Percentiles rank a stretch among this genome's conserved stretches.
Evolutionary conservation across 2,797 vertebrate species (phyloP).

Genomic region (Rallus crepitans): DNA sequence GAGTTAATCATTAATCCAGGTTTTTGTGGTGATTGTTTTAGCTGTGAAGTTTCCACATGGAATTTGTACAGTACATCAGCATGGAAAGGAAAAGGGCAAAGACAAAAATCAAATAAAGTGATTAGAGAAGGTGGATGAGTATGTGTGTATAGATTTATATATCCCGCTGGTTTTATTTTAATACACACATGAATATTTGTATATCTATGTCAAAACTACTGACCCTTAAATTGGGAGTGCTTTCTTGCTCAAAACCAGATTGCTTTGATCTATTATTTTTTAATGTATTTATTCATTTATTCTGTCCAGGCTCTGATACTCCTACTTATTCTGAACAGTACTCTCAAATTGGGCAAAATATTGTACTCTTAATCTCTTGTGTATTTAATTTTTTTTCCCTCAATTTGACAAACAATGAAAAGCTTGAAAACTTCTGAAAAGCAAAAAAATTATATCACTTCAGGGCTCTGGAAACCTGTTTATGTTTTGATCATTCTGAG

Average conservation of each 20-base stretch:
- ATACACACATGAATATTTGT: slow-evolving; percentile 39
- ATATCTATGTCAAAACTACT: slow-evolving; percentile 25
- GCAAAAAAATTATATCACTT: slow-evolving; percentile 42
- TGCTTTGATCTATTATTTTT: slow-evolving; percentile 62
- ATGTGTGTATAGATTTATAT: background rate
- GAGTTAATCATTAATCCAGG: slow-evolving; percentile 76
- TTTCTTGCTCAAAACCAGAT: slow-evolving; percentile 40
- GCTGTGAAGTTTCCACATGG: slow-evolving; percentile 6
- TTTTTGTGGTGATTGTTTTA: slow-evolving; percentile 71
- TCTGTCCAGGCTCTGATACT: slow-evolving; percentile 37
- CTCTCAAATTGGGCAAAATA: slow-evolving; percentile 39
- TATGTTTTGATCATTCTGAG: slow-evolving; percentile 68
- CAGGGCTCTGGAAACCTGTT: slow-evolving; percentile 52
- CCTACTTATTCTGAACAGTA: background rate
- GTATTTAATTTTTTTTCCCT: background rate
- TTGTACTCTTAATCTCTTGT: slow-evolving; percentile 9
- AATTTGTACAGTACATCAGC: slow-evolving; percentile 45
- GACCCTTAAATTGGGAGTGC: slow-evolving; percentile 53
- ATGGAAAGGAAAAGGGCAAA: slow-evolving; percentile 62
- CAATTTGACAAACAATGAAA: slow-evolving; percentile 39
- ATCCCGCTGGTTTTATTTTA: slow-evolving; percentile 33
- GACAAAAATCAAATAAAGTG: slow-evolving; percentile 68
- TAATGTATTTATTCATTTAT: slow-evolving; percentile 70
- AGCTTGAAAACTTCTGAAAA: slow-evolving; percentile 50
- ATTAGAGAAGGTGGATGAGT: slow-evolving; percentile 24